A percentile compares a stretch with the other conserved stretches of the same genome.
Evolutionary conservation across 2,888 invertebrate species (phyloP).

Genomic region (Amphipoea oculea): DNA sequence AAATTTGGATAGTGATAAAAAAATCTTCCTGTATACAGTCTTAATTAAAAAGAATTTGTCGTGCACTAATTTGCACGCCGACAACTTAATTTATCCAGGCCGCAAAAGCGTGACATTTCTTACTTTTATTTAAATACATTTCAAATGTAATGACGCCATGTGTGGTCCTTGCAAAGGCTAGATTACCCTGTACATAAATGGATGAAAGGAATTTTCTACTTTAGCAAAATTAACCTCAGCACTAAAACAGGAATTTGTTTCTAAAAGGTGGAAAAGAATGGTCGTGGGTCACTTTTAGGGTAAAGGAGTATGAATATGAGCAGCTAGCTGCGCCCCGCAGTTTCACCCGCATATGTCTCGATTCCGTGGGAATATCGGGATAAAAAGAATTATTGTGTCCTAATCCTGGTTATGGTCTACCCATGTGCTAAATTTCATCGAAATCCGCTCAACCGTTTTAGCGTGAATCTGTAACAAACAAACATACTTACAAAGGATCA

Average conservation of each 20-base stretch:
- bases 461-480: too few relatives aligned
- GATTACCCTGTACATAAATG: constrained; percentile 11
- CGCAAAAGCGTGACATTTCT: constrained; percentile 47
- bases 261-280: background rate
- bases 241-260: background rate
- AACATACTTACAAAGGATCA: background rate
- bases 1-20: too few relatives aligned
- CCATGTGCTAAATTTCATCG: background rate
- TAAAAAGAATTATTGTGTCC: background rate
- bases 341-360: background rate
- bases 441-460: background rate
- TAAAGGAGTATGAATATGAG: background rate
- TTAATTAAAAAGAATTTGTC: constrained; percentile 15
- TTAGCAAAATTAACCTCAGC: background rate
- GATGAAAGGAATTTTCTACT: background rate
- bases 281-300: background rate
- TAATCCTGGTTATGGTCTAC: background rate
- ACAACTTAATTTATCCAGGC: constrained; percentile 31
- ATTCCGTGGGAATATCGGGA: background rate
- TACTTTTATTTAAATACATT: constrained; percentile 57
- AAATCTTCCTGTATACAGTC: too few relatives aligned
- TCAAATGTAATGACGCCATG: constrained; percentile 47
- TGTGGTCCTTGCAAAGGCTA: constrained; percentile 44
- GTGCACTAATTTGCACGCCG: constrained; percentile 41
- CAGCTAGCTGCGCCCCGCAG: background rate